Conservation (phyloP, 2,113 vertebrate genomes). For the Tor tambroides region DNA sequence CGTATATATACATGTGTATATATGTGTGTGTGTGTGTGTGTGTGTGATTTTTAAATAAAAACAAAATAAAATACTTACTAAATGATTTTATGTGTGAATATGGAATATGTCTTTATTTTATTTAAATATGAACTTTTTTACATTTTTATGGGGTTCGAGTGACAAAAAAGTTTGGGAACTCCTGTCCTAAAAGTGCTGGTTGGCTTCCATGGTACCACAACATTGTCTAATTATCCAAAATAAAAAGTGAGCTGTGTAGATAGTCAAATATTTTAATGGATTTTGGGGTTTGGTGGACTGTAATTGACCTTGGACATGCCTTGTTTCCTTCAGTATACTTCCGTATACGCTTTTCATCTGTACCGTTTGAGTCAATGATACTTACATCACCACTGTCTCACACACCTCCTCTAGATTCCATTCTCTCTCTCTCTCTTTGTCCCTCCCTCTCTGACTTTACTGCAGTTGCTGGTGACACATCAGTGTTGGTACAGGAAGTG, state of each 20-base stretch:
- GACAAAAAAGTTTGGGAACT: background rate
- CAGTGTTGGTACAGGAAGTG: constrained; percentile 74
- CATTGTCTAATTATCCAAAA: background rate
- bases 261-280: background rate
- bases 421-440: constrained; percentile 49
- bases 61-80: too few relatives aligned
- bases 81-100: too few relatives aligned
- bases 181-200: background rate
- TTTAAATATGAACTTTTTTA: background rate
- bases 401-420: constrained; percentile 59
- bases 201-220: background rate
- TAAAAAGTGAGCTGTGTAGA: background rate
- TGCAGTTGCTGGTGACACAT: constrained; percentile 79
- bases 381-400: background rate
- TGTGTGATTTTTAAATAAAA: too few relatives aligned
- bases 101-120: background rate
- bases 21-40: too few relatives aligned
- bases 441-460: constrained; percentile 52
- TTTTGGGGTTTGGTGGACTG: background rate
- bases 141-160: too few relatives aligned
- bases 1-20: too few relatives aligned
- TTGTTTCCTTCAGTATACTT: background rate
- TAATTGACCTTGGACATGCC: background rate
- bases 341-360: background rate
- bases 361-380: background rate